Evolutionary conservation across 2,113 vertebrate genomes (phyloP), one percentile per base, ranked within the genome.

Genomic region (Actenoides lindsayi): DNA sequence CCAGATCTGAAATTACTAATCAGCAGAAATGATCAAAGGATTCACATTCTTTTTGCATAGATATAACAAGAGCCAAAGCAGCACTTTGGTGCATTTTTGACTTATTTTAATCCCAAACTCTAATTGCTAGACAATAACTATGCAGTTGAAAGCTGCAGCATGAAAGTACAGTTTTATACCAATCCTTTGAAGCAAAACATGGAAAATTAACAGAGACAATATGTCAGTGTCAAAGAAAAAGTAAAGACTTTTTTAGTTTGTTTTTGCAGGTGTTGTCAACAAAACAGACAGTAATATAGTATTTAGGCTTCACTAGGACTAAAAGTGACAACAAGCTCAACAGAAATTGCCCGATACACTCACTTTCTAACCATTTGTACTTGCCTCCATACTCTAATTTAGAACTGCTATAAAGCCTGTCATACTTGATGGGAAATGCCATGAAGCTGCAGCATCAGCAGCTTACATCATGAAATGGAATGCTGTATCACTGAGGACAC

Each of bases 381-480:
- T 85, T 67, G 96, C 86, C 67, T 94, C 90, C 76, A 56, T 85
- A 30, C 82, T 91, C 86, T 94, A 94, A 96, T 94, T 97, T 90
- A 92, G 94, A 84, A 37, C 81, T 57, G 70, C 94, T 92, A 56
- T 93, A 94, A 97, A 97, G 81, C 76, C 86, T 98, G 97, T 96
- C 93, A 96, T 35, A 73, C 94, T 70, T 97, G 97, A 97, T 91
- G 93, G 85, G 85, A 96, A 96, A 92, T 73, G 87, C 77, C 95
- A 90, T 18, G 63, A 92, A 90, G 94, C 75, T 94, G 84, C 94
- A 92, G 10, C 82, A 93, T 87, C 91, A 95, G 96, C 92, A 93
- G 64, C 63, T 81, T 50, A 51, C 94, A 86, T 81, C 92, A 87
- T 71, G 79, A 94, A 94, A 86, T 35, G 54, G 90, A 82, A 86